Evolutionary conservation across 2,888 invertebrate species (phyloP), one percentile per base, ranked within the genome.

Genomic region (Yponomeuta malinellus): DNA sequence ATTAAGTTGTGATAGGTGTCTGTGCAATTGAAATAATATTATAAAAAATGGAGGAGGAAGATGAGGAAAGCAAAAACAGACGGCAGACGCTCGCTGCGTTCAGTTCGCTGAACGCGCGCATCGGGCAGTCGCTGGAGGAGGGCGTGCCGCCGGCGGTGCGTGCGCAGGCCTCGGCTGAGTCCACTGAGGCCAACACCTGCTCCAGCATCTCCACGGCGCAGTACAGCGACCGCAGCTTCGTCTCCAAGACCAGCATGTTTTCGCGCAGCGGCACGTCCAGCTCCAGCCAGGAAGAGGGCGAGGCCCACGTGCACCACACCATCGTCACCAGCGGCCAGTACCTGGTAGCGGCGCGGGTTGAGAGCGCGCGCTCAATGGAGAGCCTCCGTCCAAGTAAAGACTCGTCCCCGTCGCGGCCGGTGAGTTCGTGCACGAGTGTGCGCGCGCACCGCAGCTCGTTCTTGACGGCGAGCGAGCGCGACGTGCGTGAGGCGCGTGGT

Each of bases 281-380:
- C 78, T 95, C 95, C 48, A 95, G 95, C 73, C 95, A 95, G 80
- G 95, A 95, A 80, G 95, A 95, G 76, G 93, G 94, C 59, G 94
- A 95, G 76, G 86, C 93, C 52, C 93, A 94, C 75, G 93, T 94
- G 75, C 90, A 88, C 72, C 87, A 84, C 29, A 86, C 87, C 4
- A 86, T 87, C 4, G 81, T 87, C 71, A 86, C 93, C 59, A 87
- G 88, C 74, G 93, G 93, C 29, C 93, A 94, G 74, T 94, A 93
- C 77, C 81, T 94, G 72, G 92, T 89, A 10, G 93, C 94, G 1
- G 86, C 90, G 31, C 85, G 93, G 73, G 93, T 93, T 9, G 94
- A 94, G 81, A 93, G 94, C 0, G 94, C 95, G 69, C 93, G 94
- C 72, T 95, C 95, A 37, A 95, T 95, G 95, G 95, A 95, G 81